phyloP scores from a whole-genome alignment of 2,113 vertebrate genomes.

The Xenus cinereus region DNA sequence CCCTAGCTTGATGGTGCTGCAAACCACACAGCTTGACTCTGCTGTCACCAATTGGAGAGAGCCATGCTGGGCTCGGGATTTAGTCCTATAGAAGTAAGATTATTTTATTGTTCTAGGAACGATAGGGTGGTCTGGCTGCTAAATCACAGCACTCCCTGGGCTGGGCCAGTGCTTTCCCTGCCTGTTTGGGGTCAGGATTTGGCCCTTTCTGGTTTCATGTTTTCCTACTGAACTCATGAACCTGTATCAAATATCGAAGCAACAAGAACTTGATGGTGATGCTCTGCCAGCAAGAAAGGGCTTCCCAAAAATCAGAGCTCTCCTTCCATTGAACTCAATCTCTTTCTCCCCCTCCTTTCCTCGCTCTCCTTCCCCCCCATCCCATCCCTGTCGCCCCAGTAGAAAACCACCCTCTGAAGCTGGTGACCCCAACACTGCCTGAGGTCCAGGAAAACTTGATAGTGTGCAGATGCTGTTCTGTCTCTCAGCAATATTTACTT shows the following conservation, averaged over 20 bases:
- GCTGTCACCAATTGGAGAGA: conserved; percentile 30
- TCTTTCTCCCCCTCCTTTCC: background rate
- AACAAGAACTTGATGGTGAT: conserved; percentile 24
- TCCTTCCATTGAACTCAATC: background rate
- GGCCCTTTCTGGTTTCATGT: conserved; percentile 51
- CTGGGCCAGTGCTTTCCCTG: conserved; percentile 2
- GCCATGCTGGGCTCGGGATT: background rate
- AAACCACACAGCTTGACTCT: background rate
- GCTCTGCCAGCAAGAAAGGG: conserved; percentile 6
- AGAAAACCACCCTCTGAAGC: background rate
- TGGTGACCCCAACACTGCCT: background rate
- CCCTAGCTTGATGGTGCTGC: background rate
- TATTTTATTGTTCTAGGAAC: conserved; percentile 43
- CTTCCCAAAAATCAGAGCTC: conserved; percentile 23
- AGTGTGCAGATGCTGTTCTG: conserved; percentile 39
- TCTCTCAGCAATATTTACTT: conserved; percentile 1
- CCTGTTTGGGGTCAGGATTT: conserved; percentile 43
- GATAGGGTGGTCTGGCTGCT: conserved; percentile 50
- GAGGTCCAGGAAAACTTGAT: conserved; percentile 43
- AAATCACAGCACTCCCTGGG: conserved; percentile 31
- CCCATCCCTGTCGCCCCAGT: background rate
- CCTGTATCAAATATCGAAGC: conserved; percentile 49
- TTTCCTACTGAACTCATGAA: conserved; percentile 63
- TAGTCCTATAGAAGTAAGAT: conserved; percentile 30
- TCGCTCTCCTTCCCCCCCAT: background rate